Conservation (phyloP, 2,113 vertebrate genomes). For the Atrichornis clamosus region DNA sequence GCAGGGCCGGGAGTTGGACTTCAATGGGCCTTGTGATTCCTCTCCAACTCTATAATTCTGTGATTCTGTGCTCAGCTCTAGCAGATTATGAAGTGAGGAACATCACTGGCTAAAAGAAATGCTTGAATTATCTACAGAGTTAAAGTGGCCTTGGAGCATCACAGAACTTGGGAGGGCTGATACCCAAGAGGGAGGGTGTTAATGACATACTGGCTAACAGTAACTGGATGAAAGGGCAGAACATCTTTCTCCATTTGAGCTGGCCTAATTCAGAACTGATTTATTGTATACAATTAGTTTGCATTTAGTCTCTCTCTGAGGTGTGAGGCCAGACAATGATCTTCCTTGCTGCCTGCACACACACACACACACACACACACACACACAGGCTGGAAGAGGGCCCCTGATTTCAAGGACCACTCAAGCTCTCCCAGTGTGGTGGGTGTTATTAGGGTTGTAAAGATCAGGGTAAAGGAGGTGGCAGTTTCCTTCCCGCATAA, state of each 20-base stretch:
- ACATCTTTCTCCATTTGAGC: neutral
- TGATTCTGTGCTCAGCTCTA: neutral
- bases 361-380: too few relatives aligned
- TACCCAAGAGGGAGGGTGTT: neutral
- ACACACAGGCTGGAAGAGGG: neutral
- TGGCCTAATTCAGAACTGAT: neutral
- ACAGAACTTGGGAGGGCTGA: neutral
- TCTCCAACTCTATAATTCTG: neutral
- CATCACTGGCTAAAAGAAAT: neutral
- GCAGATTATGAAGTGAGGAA: neutral
- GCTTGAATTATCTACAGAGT: neutral
- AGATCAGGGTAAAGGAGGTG: neutral
- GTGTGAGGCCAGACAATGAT: neutral
- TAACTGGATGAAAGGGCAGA: neutral
- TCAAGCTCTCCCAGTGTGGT: neutral
- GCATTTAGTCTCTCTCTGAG: neutral
- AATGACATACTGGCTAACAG: neutral
- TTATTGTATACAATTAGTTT: slow-evolving; percentile 7
- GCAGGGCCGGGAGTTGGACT: neutral
- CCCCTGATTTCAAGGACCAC: neutral
- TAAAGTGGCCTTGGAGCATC: neutral
- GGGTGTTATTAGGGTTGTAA: neutral
- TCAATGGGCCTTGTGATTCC: too few relatives aligned
- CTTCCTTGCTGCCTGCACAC: neutral
- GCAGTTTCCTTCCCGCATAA: neutral